A percentile compares a stretch with the other conserved stretches of the same genome.
phyloP scores from a whole-genome alignment of 2,888 invertebrate genomes.

The Caprella mutica region DNA sequence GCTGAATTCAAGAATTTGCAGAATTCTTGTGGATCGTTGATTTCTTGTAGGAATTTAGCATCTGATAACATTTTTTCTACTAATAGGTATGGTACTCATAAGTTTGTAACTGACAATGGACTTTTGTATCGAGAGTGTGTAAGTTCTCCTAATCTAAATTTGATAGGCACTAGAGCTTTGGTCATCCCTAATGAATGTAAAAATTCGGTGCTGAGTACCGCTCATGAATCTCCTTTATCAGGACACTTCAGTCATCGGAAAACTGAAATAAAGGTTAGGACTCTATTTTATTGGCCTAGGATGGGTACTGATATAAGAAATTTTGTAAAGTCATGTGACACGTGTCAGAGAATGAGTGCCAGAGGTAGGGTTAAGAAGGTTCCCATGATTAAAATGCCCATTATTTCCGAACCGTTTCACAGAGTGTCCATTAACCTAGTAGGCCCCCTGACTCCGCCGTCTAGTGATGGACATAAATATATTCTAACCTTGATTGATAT shows the following conservation, averaged over 20 bases:
- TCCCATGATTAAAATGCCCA: neutral
- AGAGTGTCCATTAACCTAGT: conserved; percentile 8
- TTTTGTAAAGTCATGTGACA: conserved; percentile 3
- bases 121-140: neutral
- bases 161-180: neutral
- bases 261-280: neutral
- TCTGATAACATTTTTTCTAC: neutral
- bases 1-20: conserved; percentile 1
- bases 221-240: neutral
- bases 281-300: conserved; percentile 14
- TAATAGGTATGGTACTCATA: neutral
- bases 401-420: conserved; percentile 1
- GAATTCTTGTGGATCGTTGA: neutral
- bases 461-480: conserved; percentile 8
- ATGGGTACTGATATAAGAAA: conserved; percentile 2
- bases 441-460: conserved; percentile 4
- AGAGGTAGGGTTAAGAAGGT: neutral
- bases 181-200: neutral
- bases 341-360: neutral
- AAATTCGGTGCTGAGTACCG: neutral
- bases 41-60: neutral
- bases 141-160: neutral
- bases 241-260: conserved; percentile 10
- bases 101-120: neutral
- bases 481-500: conserved; percentile 9